Evolutionary conservation across 2,888 invertebrate species (phyloP), one percentile per base, ranked within the genome.

Genomic region (Petrolisthes cinctipes): DNA sequence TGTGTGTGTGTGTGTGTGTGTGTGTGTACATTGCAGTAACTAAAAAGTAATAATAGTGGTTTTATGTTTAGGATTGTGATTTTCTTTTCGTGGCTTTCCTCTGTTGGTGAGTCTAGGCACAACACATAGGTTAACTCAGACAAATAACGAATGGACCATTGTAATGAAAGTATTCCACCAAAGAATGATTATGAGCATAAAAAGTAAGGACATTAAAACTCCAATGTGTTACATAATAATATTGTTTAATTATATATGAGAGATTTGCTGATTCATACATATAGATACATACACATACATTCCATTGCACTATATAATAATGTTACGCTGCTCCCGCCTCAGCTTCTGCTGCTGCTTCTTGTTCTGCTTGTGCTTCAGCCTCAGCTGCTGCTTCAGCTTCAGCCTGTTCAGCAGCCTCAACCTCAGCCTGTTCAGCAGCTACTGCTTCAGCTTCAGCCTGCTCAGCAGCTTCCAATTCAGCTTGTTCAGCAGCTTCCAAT

Each of bases 381-480:
- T 54, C 82, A 20, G 53, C 82, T 11, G 84, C 86, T 5, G 81
- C 86, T n/a, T 81, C 85, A 79, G 20, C 85, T n/a, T 76, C 86
- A 76, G 82, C 86, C 1, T 75, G 57, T 5, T 82, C 82, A 11
- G 51, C 85, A 3, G 56, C 84, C 4, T 17, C 85, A 4, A 9
- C 85, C 17, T 76, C 86, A 76, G 82, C 86, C 1, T 75, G 57
- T 5, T 82, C 82, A 20, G 53, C 82, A 20, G 84, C 86, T 5
- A 81, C 86, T n/a, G 86, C 85, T 11, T 78, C 86, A n/a, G 86
- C 82, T 11, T 57, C 85, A 14, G 20, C 79, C 37, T 37, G 37
- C 11, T 84, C 84, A n/a, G 78, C 61, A 6, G 17, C 85, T 3
- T 51, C 84, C 6, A n/a, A 37, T n/a, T 56, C 82, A 23, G 56